Base-by-base conservation (phyloP, 1,140 invertebrate genomes). In the Drosophila pseudoobscura region DNA sequence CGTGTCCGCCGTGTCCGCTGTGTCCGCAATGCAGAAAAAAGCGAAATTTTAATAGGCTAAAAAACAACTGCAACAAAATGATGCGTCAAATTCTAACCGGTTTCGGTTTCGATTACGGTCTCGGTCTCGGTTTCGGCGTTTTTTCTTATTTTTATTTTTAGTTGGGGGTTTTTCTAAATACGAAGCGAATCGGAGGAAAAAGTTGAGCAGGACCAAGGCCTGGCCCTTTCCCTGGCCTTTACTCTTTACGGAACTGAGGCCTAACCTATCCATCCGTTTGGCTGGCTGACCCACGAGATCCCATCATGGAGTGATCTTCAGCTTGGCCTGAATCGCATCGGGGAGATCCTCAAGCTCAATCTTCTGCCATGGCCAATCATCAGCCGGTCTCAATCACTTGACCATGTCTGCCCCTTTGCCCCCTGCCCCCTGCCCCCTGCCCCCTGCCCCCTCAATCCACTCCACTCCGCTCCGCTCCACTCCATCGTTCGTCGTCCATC, bases 71-170 rank as follows among this genome's bases (percentile, higher is more conserved):
- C 56, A 41, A 57, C 24, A 24, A 62, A 17, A 57, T 29, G 39
- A 60, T 51, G 68, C 61, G 64, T 65, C 54, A 74, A 61, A 75
- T 88, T 85, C 83, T 85, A 64, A 85, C 83, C 82, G 78, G 82
- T 87, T 85, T 87, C 55, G 3, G 44, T 45, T 46, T 20, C n/a
- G 6, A 6, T 73, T 47, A 5, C 17, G 17, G 0, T 17, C 17
- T 17, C 78, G 78, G 82, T 87, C 87, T 87, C 55, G 3, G 44
- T 45, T 46, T 20, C n/a, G 6, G 17, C 17, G 17, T 17, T 17
- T 17, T 17, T 17, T 17, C 17, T 17, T 17, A 17, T 17, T 17
- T 17, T 17, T 17, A 6, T 73, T 47, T 0, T 20, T 29, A 7
- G 8, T 61, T 61, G 35, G 26, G 13, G 20, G 15, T 41, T 43